These are phyloP conservation scores for Urechis unicinctus DNA, from an alignment of 2,888 invertebrate genomes.

Conservation along the genomic window DNA sequence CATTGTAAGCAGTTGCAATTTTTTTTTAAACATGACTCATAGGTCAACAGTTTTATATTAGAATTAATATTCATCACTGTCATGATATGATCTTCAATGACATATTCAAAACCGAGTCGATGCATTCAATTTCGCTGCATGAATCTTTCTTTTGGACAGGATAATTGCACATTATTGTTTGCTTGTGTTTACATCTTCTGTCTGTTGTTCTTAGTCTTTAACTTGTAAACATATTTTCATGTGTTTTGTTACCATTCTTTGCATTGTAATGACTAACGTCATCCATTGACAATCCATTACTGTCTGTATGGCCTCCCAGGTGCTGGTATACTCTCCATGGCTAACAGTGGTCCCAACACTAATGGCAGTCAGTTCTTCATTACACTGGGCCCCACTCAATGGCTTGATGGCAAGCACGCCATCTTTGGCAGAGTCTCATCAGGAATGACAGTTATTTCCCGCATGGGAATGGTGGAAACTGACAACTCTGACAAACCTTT, in stretches of 20 bases:
- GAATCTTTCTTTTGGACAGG: no score
- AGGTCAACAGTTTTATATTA: not conserved
- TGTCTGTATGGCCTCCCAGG: slow-evolving; percentile 55
- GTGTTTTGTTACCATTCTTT: no score
- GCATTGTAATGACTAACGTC: no score
- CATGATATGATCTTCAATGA: not conserved
- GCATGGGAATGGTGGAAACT: slow-evolving; percentile 89
- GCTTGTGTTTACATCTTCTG: no score
- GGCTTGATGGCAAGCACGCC: slow-evolving; percentile 95
- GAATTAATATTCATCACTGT: not conserved
- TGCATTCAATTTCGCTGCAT: no score
- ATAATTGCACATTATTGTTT: no score
- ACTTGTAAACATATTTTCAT: no score
- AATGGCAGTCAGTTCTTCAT: slow-evolving; percentile 99
- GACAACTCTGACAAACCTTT: slow-evolving; percentile 82
- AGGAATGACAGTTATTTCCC: slow-evolving; percentile 80
- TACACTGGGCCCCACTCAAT: slow-evolving; percentile 90
- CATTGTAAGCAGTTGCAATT: not conserved
- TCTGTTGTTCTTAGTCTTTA: no score
- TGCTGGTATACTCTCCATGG: slow-evolving; percentile 89
- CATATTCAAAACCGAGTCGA: no score
- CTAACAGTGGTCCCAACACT: slow-evolving; percentile 92
- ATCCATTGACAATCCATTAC: no score
- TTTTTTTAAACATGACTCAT: not conserved
- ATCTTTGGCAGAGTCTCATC: slow-evolving; percentile 84